These are phyloP conservation scores for Calliphora vicina DNA, from an alignment of 1,140 invertebrate genomes.

Conservation along the genomic window DNA sequence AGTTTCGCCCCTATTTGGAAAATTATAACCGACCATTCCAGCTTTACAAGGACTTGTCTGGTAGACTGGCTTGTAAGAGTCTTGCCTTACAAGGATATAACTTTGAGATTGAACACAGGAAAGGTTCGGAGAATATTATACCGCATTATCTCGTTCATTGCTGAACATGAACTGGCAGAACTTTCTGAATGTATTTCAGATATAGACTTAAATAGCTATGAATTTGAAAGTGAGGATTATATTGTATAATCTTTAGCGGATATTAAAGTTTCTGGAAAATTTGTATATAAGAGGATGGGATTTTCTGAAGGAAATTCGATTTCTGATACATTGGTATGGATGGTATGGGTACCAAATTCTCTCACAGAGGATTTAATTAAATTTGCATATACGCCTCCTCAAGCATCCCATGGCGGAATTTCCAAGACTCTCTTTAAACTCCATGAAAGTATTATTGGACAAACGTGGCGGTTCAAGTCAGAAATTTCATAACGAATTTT, in stretches of 20 bases:
- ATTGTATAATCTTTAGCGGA: background rate
- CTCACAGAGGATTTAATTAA: too few species aligned
- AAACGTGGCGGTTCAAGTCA: background rate
- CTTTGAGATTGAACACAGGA: constrained; percentile 52
- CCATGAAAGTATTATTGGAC: background rate
- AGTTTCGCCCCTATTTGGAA: background rate
- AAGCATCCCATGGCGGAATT: too few species aligned
- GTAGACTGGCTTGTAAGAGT: constrained; percentile 60
- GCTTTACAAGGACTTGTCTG: constrained; percentile 45
- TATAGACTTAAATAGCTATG: too few species aligned
- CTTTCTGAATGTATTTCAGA: background rate
- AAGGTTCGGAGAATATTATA: background rate
- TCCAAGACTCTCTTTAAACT: background rate
- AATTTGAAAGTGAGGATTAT: too few species aligned
- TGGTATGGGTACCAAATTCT: too few species aligned
- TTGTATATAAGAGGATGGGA: background rate
- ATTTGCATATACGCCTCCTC: too few species aligned
- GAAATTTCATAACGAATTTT: background rate
- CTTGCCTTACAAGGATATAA: constrained; percentile 57
- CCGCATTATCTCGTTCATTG: background rate
- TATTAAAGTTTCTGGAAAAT: background rate
- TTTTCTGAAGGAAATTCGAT: too few species aligned
- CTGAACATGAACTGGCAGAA: background rate
- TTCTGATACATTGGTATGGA: too few species aligned
- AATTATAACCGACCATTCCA: too few species aligned